phyloP scores from a whole-genome alignment of 2,888 invertebrate genomes.

The Rhingia rostrata region DNA sequence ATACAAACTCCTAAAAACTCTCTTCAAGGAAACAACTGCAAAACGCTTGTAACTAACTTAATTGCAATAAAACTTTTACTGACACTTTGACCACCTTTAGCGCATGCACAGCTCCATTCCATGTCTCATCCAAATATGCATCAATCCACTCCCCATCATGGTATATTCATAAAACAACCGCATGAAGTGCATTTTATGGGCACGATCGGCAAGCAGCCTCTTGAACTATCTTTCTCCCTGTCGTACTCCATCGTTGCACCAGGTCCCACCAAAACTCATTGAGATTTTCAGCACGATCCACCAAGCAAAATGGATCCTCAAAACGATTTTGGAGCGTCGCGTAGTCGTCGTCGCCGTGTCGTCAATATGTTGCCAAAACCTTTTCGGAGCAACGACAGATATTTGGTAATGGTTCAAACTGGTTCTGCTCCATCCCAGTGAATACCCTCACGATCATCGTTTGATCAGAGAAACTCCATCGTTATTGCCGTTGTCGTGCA shows the following conservation, averaged over 20 bases:
- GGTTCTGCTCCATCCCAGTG: conserved; percentile 37
- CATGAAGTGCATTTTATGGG: conserved; percentile 38
- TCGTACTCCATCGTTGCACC: not conserved
- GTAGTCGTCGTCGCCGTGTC: not conserved
- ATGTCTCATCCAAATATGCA: conserved; percentile 38
- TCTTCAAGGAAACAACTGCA: not conserved
- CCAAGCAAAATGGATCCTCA: not conserved
- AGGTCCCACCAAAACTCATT: conserved; percentile 5
- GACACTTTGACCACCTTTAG: conserved; percentile 34
- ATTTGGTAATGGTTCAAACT: conserved; percentile 58
- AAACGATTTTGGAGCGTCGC: not conserved
- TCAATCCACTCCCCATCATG: conserved; percentile 29
- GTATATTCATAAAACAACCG: not conserved
- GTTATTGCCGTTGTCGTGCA: not conserved
- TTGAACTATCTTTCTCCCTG: conserved; percentile 19
- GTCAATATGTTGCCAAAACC: conserved; percentile 45
- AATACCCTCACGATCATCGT: conserved; percentile 30
- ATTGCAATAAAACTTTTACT: conserved; percentile 12
- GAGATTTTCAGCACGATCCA: conserved; percentile 55
- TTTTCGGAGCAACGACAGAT: conserved; percentile 44
- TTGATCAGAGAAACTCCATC: conserved; percentile 53
- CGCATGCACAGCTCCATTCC: conserved; percentile 5
- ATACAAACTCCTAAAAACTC: too few species aligned
- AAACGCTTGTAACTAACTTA: not conserved
- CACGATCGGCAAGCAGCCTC: conserved; percentile 31